These are phyloP conservation scores for Neuroscelio doddi DNA, from an alignment of 2,888 invertebrate species.

Conservation along the genomic window DNA sequence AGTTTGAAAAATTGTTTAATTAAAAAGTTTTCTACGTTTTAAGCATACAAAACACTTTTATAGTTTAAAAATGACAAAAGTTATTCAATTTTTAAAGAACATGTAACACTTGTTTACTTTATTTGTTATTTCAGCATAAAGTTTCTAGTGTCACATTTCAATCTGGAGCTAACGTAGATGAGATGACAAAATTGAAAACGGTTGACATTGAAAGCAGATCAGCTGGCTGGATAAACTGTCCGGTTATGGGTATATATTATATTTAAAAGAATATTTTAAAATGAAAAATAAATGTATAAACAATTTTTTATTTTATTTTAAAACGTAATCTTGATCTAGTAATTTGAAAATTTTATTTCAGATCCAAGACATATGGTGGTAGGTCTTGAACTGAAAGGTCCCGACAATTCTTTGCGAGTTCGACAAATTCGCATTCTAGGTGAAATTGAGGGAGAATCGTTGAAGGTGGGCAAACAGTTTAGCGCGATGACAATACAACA, in stretches of 20 bases:
- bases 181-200: constrained; percentile 84
- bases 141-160: constrained; percentile 89
- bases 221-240: constrained; percentile 93
- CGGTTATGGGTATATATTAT: constrained; percentile 77
- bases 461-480: constrained; percentile 74
- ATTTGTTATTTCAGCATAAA: constrained; percentile 82
- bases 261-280: constrained; percentile 16
- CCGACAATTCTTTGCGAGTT: constrained; percentile 91
- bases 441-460: constrained; percentile 75
- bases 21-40: constrained; percentile 19
- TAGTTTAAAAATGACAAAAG: no score
- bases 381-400: constrained; percentile 90
- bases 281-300: constrained; percentile 9
- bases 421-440: constrained; percentile 86
- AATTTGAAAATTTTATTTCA: no score
- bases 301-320: constrained; percentile 29
- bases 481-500: constrained; percentile 82
- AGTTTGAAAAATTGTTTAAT: constrained; percentile 61
- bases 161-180: constrained; percentile 87
- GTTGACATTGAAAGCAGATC: constrained; percentile 89
- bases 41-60: no score
- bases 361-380: constrained; percentile 76
- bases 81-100: no score
- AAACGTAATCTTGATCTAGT: no score
- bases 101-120: no score